Conservation (phyloP, 2,888 invertebrate species). For the Agonum fuliginosum region DNA sequence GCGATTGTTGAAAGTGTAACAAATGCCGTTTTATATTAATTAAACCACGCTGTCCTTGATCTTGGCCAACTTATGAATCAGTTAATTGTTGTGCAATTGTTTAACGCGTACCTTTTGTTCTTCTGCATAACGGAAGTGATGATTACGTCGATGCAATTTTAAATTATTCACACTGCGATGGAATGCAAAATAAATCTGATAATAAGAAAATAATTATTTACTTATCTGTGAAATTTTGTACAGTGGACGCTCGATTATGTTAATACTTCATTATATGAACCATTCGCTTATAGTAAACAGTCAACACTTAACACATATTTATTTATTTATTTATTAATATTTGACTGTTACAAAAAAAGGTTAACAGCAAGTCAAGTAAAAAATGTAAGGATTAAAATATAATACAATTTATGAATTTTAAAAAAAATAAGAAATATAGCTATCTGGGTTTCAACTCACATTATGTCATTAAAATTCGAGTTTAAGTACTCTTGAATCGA, state of each 20-base stretch:
- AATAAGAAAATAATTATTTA: neutral
- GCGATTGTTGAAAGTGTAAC: slow-evolving; percentile 13
- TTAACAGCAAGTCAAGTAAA: no score
- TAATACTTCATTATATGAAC: no score
- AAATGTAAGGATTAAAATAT: no score
- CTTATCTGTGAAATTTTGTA: neutral
- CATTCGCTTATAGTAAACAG: no score
- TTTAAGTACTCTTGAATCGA: no score
- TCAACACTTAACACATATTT: no score
- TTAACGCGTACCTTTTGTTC: slow-evolving; percentile 12
- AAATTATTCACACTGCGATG: neutral
- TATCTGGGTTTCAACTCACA: no score
- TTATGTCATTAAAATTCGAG: no score
- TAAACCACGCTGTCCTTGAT: neutral
- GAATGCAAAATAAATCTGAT: neutral
- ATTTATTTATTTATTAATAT: no score
- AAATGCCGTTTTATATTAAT: slow-evolving; percentile 13
- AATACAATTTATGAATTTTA: no score
- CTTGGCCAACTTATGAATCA: slow-evolving; percentile 9
- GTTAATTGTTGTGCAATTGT: slow-evolving; percentile 21
- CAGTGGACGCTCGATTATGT: neutral
- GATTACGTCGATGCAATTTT: neutral
- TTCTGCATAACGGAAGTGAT: slow-evolving; percentile 14
- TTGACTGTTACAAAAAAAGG: no score
- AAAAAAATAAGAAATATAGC: no score